Conservation (phyloP, 2,888 invertebrate genomes). For the Parasteatoda lunata region DNA sequence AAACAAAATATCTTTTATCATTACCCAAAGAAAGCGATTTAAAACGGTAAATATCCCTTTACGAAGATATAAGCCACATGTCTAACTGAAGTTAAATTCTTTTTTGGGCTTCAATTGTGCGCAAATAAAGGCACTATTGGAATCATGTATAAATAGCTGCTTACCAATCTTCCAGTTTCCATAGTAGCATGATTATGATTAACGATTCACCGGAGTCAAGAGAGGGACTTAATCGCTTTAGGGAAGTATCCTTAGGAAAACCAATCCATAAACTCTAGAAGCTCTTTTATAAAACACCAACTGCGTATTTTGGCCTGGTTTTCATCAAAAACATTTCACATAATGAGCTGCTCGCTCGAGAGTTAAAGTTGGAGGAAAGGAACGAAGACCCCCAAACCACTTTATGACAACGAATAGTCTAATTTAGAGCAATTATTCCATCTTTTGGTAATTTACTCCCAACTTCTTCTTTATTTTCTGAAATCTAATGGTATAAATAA, state of each 20-base stretch:
- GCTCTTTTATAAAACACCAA: conserved; percentile 68
- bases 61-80: conserved; percentile 62
- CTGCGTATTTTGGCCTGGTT: conserved; percentile 62
- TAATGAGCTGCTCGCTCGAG: conserved; percentile 57
- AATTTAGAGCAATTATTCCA: conserved; percentile 66
- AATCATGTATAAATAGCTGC: conserved; percentile 57
- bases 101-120: conserved; percentile 57
- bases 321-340: conserved; percentile 64
- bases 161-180: conserved; percentile 65
- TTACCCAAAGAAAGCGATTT: conserved; percentile 17
- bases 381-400: conserved; percentile 43
- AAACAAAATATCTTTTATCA: too few relatives aligned
- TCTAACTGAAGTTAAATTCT: conserved; percentile 64
- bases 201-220: conserved; percentile 53
- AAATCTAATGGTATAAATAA: conserved; percentile 46
- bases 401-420: conserved; percentile 65
- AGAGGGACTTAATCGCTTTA: conserved; percentile 67
- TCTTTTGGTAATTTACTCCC: conserved; percentile 54
- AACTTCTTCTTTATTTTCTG: conserved; percentile 54
- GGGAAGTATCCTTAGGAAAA: conserved; percentile 65
- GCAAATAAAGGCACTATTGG: conserved; percentile 64
- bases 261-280: conserved; percentile 65
- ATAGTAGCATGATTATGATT: conserved; percentile 67
- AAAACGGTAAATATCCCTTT: conserved; percentile 16
- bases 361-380: conserved; percentile 50